Conservation (phyloP, 1,140 invertebrate species). For the Bombus waltoni region DNA sequence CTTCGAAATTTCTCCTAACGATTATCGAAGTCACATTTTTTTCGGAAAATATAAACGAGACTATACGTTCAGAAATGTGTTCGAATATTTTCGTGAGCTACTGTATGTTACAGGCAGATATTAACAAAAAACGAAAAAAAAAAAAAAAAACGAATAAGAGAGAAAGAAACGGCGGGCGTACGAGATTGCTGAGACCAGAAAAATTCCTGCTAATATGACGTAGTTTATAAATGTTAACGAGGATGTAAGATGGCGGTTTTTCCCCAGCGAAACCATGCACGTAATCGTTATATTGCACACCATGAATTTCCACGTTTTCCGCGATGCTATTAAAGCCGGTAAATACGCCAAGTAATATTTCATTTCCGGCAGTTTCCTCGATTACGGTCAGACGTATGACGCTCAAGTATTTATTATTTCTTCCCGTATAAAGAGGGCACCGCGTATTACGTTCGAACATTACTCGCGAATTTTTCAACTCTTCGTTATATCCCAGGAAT, state of each 20-base stretch:
- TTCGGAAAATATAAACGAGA: neutral
- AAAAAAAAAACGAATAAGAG: too few species aligned
- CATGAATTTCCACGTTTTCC: constrained; percentile 41
- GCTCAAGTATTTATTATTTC: constrained; percentile 32
- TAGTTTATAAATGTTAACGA: constrained; percentile 36
- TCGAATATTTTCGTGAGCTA: neutral
- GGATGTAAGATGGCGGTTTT: constrained; percentile 10
- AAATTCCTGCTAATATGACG: neutral
- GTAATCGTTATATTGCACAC: constrained; percentile 32
- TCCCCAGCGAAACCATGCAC: constrained; percentile 4
- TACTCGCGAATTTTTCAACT: neutral
- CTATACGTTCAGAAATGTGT: neutral
- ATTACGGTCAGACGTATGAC: neutral
- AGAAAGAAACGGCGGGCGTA: neutral
- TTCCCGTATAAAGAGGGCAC: neutral
- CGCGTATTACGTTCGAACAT: neutral
- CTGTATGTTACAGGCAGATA: neutral
- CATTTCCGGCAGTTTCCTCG: constrained; percentile 36
- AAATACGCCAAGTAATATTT: constrained; percentile 21
- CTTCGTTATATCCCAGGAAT: neutral
- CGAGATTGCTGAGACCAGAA: neutral
- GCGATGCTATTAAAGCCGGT: constrained; percentile 14
- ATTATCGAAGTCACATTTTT: too few species aligned
- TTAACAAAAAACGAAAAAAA: neutral
- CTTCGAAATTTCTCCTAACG: too few species aligned